Evolutionary conservation across 1,140 invertebrate genomes (phyloP).

Genomic region (Cydia pomonella): DNA sequence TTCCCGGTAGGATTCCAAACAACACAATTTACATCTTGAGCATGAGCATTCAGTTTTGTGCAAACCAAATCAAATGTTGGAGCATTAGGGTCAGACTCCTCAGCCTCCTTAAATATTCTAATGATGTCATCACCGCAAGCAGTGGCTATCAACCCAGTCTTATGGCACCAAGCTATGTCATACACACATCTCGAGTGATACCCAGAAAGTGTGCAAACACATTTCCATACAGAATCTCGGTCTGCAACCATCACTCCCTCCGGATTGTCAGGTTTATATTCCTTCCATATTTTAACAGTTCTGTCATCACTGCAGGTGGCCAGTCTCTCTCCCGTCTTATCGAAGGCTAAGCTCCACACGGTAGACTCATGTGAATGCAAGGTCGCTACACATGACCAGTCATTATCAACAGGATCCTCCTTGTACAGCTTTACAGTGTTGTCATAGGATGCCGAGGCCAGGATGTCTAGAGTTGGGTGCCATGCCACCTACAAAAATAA

Average conservation of each 20-base stretch:
- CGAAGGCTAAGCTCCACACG: slow-evolving; percentile 96
- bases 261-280: slow-evolving; percentile 88
- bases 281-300: slow-evolving; percentile 95
- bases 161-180: slow-evolving; percentile 94
- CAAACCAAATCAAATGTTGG: slow-evolving; percentile 89
- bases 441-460: slow-evolving; percentile 98
- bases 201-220: slow-evolving; percentile 94
- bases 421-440: slow-evolving; percentile 96
- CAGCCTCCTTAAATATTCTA: slow-evolving; percentile 88
- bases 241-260: slow-evolving; percentile 89
- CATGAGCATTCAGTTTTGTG: slow-evolving; percentile 88
- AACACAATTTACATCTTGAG: slow-evolving; percentile 96
- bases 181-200: slow-evolving; percentile 94
- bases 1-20: slow-evolving; percentile 92
- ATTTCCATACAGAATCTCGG: slow-evolving; percentile 93
- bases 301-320: slow-evolving; percentile 96
- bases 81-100: slow-evolving; percentile 85
- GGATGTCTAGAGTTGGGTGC: slow-evolving; percentile 94
- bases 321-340: slow-evolving; percentile 89
- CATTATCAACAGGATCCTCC: slow-evolving; percentile 92
- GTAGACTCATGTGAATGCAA: slow-evolving; percentile 93
- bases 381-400: slow-evolving; percentile 92
- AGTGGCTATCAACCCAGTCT: slow-evolving; percentile 90
- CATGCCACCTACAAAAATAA: slow-evolving; percentile 88
- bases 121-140: slow-evolving; percentile 95